phyloP scores from a whole-genome alignment of 2,888 invertebrate species.

The Pammene fasciana region DNA sequence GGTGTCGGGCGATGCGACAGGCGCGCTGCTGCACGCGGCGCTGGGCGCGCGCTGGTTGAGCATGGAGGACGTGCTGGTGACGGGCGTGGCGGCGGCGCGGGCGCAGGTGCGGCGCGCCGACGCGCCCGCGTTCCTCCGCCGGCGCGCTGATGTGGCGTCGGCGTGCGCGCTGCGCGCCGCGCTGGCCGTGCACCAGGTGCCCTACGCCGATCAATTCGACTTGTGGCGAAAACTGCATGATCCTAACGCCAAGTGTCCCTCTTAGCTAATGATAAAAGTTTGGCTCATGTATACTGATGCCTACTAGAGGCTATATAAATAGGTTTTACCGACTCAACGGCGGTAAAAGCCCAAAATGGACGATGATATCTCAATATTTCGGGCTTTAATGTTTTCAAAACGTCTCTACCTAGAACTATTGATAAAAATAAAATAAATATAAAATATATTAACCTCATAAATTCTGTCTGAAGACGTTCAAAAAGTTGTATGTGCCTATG shows the following conservation, averaged over 20 bases:
- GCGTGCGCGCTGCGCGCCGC: conserved; percentile 19
- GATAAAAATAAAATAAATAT: too few species aligned
- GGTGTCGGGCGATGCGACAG: conserved; percentile 84
- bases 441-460: too few species aligned
- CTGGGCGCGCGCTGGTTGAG: conserved; percentile 11
- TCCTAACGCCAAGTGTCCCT: background rate
- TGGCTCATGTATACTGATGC: background rate
- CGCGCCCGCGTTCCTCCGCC: conserved; percentile 13
- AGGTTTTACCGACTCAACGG: too few species aligned
- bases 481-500: too few species aligned
- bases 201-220: conserved; percentile 11
- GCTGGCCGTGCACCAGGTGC: conserved; percentile 16
- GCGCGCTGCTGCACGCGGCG: background rate
- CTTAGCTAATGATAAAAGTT: background rate
- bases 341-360: too few species aligned
- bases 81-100: conserved; percentile 8
- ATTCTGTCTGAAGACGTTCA: too few species aligned
- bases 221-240: conserved; percentile 15
- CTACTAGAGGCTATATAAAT: too few species aligned
- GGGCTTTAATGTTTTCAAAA: too few species aligned
- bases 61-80: conserved; percentile 26
- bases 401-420: too few species aligned
- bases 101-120: conserved; percentile 19
- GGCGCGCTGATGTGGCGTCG: background rate
- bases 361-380: too few species aligned